Percentiles rank a stretch among this genome's conserved stretches.
phyloP scores from a whole-genome alignment of 2,888 invertebrate species.

The Cremastinae sp. region DNA sequence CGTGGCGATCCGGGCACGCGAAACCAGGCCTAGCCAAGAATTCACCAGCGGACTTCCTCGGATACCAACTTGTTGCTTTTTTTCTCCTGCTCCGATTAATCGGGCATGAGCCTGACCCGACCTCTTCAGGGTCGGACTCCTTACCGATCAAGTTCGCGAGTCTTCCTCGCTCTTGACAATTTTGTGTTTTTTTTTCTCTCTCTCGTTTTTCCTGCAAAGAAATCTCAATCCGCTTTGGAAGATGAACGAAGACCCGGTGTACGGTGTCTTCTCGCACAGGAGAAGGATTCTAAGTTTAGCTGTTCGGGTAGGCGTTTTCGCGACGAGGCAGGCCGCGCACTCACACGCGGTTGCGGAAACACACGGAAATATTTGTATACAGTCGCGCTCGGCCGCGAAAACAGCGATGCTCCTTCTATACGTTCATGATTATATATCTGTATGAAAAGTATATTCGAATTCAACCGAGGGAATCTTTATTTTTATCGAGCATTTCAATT shows the following conservation, averaged over 20 bases:
- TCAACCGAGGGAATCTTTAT: constrained; percentile 73
- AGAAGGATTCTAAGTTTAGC: constrained; percentile 78
- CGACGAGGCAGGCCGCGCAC: constrained; percentile 66
- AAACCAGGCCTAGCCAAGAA: constrained; percentile 61
- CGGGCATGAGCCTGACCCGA: background rate
- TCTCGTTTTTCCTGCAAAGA: background rate
- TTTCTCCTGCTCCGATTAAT: background rate
- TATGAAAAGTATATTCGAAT: constrained; percentile 37
- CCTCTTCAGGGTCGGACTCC: background rate
- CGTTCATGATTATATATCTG: constrained; percentile 15
- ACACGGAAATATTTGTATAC: constrained; percentile 77
- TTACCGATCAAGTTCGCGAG: constrained; percentile 9
- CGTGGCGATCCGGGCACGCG: constrained; percentile 55
- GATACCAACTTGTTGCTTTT: constrained; percentile 60
- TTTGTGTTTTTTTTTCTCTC: constrained; percentile 6
- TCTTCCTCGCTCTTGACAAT: background rate
- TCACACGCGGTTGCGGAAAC: constrained; percentile 58
- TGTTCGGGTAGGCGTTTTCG: constrained; percentile 77
- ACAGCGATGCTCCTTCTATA: constrained; percentile 34
- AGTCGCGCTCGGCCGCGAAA: constrained; percentile 23
- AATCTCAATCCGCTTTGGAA: background rate
- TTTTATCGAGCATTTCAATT: constrained; percentile 71
- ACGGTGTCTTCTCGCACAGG: constrained; percentile 65
- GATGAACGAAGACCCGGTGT: background rate
- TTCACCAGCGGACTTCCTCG: constrained; percentile 52